Conservation (phyloP, 2,113 vertebrate genomes). For the Ascaphus truei region DNA sequence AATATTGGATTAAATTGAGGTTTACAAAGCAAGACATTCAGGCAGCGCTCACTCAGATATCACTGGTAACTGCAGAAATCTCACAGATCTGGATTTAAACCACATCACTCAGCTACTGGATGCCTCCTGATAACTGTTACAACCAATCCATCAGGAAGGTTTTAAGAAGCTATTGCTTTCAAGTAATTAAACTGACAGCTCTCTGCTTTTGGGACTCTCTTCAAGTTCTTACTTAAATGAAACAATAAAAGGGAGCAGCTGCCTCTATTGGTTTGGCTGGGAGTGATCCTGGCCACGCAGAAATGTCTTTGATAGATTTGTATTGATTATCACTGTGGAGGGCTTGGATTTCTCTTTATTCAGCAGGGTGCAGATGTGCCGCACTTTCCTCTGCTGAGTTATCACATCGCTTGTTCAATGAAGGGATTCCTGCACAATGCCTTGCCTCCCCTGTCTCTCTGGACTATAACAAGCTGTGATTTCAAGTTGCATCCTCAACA, state of each 20-base stretch:
- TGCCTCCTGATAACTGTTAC: background rate
- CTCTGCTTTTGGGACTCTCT: conserved; percentile 15
- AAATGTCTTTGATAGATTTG: conserved; percentile 16
- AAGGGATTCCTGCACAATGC: background rate
- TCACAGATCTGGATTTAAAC: background rate
- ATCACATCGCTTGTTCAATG: background rate
- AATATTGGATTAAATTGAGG: too few species aligned
- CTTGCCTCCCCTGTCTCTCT: background rate
- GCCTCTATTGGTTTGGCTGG: conserved; percentile 18
- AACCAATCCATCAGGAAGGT: conserved; percentile 13
- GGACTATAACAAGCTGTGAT: background rate
- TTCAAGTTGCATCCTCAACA: background rate
- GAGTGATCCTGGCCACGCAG: background rate
- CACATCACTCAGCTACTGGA: conserved; percentile 23
- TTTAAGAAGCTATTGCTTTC: conserved; percentile 31
- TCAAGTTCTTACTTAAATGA: conserved; percentile 15
- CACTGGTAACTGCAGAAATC: background rate
- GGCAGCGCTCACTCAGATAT: background rate
- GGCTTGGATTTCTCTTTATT: background rate
- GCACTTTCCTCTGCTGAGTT: background rate
- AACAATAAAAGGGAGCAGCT: conserved; percentile 3
- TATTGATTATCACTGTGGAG: conserved; percentile 10
- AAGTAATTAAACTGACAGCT: conserved; percentile 31
- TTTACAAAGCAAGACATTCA: too few species aligned
- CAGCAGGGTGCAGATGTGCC: background rate